Base-by-base conservation (phyloP, 2,888 invertebrate genomes). In the Tipula confusa region DNA sequence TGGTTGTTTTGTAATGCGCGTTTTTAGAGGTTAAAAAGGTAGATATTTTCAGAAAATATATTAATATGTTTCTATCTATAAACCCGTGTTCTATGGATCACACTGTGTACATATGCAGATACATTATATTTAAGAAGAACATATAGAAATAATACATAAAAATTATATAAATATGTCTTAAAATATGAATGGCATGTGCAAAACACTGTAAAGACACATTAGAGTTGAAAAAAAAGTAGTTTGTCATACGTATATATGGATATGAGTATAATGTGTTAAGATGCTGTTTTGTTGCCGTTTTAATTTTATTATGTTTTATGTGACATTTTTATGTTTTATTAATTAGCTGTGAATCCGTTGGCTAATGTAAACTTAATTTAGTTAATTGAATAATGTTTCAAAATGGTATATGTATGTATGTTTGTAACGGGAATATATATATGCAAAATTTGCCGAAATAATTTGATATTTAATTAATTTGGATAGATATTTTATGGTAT, bases 271-370 rank as follows among this genome's bases (percentile, higher is more conserved):
- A 24, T 24, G 24, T 64, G 24, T 64, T 64, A 64, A 64, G 64
- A 64, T 11, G 64, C 64, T 64, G 64, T 18, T 64, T 64, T 64
- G 64, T 64, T 64, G 64, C 24, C 24, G 24, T 24, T 43, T 64
- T 64, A 64, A 64, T 64, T 64, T 64, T 64, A 64, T 64, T 64
- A 64, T 64, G 80, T 80, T 29, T 31, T 80, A 84, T 84, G 84
- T 84, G 84, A 84, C 84, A 83, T 85, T 84, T 85, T 84, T 84
- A 84, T 84, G 85, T 81, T 84, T 82, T 83, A 84, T 84, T 85
- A 85, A 85, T 85, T 85, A 84, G 84, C 84, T 85, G 84, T 84
- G 84, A 84, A 84, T 85, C 85, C 85, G 84, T 84, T 84, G 84
- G 83, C 84, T 85, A 84, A 85, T 85, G 84, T 84, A 84, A 83